Conservation (phyloP, 53 echinoderm and acorn worm species). For the Echinometra lucunter region DNA sequence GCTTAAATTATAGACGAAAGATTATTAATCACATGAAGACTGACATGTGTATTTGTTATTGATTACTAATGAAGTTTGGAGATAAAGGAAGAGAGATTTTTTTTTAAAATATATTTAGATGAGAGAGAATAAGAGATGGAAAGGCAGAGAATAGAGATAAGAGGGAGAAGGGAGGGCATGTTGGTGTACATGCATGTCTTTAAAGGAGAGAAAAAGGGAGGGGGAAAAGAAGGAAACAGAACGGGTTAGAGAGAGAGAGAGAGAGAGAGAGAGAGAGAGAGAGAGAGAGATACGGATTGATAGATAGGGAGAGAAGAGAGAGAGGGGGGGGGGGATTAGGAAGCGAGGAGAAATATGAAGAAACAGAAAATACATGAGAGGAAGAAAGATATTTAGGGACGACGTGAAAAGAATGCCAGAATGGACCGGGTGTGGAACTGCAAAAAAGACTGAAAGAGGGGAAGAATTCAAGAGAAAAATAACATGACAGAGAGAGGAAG, state of each 20-base stretch:
- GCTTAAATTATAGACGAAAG: not conserved
- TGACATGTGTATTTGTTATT: not conserved
- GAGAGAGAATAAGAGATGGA: not conserved
- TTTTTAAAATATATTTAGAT: not conserved
- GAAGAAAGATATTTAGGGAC: not conserved
- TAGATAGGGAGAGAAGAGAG: not conserved
- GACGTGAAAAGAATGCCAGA: not conserved
- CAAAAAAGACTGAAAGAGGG: not conserved
- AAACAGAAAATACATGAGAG: not conserved
- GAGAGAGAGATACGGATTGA: no score
- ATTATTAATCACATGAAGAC: not conserved
- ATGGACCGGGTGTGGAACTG: not conserved
- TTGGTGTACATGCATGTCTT: not conserved
- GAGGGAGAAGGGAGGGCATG: not conserved
- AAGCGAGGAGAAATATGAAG: not conserved
- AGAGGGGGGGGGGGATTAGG: not conserved
- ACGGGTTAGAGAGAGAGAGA: not conserved
- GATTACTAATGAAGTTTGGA: not conserved
- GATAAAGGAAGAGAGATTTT: not conserved
- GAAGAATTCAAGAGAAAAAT: not conserved
- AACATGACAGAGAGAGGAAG: not conserved
- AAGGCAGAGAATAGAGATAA: not conserved
- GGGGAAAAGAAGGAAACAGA: not conserved
- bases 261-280: not conserved
- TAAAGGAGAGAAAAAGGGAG: not conserved